Base-by-base conservation (phyloP, 2,888 invertebrate genomes). In the Sesia apiformis region DNA sequence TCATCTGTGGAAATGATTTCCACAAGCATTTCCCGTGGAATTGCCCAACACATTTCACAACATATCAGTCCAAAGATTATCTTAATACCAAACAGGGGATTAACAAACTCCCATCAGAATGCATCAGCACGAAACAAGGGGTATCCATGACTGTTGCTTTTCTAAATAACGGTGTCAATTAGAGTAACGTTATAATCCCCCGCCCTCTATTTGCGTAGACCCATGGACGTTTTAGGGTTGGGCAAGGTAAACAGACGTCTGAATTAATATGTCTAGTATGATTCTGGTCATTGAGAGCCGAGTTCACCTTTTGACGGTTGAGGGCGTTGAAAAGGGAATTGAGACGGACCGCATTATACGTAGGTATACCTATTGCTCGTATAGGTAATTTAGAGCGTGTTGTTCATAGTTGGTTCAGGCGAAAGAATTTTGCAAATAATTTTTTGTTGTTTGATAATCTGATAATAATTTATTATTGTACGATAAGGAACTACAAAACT, bases 171-270 rank as follows among this genome's bases (percentile, higher is more conserved):
- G 66, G 74, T 76, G 78, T 82, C 85, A 86, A 84, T 86, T 85
- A 87, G 78, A 73, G 69, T 72, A 81, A 81, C 78, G 78, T 79
- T 79, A 80, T 86, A 87, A 87, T 88, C 84, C 79, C 59, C 55
- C 59, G 62, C 76, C 81, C 78, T 71, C 66, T 78, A 72, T 76
- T 73, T 72, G 63, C 53, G 56, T 55, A 55, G 62, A 56, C 58
- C 67, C 67, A 43, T 55, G 55, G 53, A 60, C 8, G 46, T 46
- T 46, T 23, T 62, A 62, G 69, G 74, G 69, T 62, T 61, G 63
- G 67, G 61, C 71, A 63, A 66, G 63, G 63, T 72, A 74, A 72
- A 74, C 73, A 71, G 60, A 61, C 63, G 56, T 58, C 60, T 60
- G 68, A 71, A 80, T 77, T 78, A 79, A 76, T 77, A 74, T 42